Conservation (phyloP, 2,888 invertebrate genomes). For the Cephonodes hylas region DNA sequence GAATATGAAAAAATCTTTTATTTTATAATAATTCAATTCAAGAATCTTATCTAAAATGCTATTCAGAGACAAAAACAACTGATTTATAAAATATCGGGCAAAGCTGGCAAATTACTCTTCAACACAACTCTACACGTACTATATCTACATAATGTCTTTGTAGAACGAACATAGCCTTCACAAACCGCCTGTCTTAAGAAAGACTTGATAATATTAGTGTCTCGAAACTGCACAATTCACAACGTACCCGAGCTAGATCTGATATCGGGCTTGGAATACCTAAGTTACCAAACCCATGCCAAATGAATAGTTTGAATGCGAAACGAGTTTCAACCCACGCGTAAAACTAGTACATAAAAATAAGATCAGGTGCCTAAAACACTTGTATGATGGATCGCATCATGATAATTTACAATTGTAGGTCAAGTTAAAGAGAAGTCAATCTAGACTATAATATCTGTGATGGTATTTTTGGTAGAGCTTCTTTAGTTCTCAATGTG, state of each 20-base stretch:
- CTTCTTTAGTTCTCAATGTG: background rate
- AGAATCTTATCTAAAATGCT: too few relatives aligned
- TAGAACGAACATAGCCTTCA: background rate
- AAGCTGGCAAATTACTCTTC: too few relatives aligned
- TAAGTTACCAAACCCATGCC: background rate
- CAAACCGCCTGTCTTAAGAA: background rate
- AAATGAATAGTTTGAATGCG: background rate
- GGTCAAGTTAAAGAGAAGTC: slow-evolving; percentile 40
- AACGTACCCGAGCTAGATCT: background rate
- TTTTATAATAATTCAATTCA: too few relatives aligned
- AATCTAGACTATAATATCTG: slow-evolving; percentile 24
- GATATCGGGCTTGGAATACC: background rate
- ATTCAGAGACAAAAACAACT: too few relatives aligned
- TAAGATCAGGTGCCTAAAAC: background rate
- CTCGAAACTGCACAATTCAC: background rate
- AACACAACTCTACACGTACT: too few relatives aligned
- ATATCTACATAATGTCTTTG: too few relatives aligned
- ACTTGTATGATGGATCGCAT: background rate
- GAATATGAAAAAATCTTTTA: too few relatives aligned
- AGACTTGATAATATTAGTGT: background rate
- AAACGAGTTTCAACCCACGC: background rate
- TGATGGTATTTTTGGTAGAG: background rate
- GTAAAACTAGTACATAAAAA: background rate
- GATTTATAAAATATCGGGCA: too few relatives aligned
- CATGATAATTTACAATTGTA: slow-evolving; percentile 37